phyloP scores from a whole-genome alignment of 2,888 invertebrate genomes.

The Zaprionus obscuricornis region DNA sequence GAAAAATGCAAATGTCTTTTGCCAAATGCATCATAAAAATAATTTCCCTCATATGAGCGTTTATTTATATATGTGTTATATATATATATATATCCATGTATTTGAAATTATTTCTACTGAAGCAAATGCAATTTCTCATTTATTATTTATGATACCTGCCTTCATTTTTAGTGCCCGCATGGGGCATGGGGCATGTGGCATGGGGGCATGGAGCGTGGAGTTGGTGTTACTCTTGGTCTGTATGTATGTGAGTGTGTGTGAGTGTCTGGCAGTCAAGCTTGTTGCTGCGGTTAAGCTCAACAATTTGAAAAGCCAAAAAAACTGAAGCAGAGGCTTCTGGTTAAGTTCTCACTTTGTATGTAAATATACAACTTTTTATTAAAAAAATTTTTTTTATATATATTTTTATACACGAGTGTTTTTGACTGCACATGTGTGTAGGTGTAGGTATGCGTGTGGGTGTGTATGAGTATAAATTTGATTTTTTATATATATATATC shows the following conservation, averaged over 20 bases:
- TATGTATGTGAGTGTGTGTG: constrained; percentile 1
- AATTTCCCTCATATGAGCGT: constrained; percentile 13
- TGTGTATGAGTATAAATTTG: constrained; percentile 18
- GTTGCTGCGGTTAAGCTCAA: constrained; percentile 47
- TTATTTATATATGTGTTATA: no score
- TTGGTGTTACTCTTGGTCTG: background rate
- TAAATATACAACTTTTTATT: constrained; percentile 73
- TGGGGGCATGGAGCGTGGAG: constrained; percentile 1
- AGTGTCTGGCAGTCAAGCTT: constrained; percentile 12
- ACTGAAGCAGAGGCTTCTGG: constrained; percentile 8
- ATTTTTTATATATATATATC: constrained; percentile 33
- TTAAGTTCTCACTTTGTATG: constrained; percentile 67
- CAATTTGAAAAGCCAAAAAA: constrained; percentile 36
- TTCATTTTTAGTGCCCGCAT: constrained; percentile 58
- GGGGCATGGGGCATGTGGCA: constrained; percentile 17
- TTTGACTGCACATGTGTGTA: constrained; percentile 1
- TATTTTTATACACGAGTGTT: constrained; percentile 10
- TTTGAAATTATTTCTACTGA: constrained; percentile 38
- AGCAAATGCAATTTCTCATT: constrained; percentile 65
- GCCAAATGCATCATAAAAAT: no score
- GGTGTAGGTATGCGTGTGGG: constrained; percentile 4
- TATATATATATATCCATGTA: constrained; percentile 37
- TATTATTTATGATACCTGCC: constrained; percentile 72
- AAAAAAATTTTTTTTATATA: constrained; percentile 47
- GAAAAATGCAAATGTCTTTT: no score